Evolutionary conservation across 2,113 vertebrate genomes (phyloP).

Genomic region (Bungarus multicinctus): DNA sequence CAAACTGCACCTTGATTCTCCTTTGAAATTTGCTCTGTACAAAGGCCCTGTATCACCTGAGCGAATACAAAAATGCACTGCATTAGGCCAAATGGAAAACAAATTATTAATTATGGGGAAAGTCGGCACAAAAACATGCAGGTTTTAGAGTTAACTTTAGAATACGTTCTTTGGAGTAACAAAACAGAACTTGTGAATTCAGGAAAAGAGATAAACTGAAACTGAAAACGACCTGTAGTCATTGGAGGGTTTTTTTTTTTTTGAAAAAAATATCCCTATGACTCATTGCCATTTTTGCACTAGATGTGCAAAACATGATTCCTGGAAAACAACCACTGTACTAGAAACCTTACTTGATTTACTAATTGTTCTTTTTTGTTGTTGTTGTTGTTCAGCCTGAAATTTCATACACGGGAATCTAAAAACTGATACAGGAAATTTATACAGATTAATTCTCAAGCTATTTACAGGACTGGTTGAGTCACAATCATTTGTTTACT

Average conservation of each 20-base stretch:
- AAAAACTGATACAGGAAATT: conserved; percentile 31
- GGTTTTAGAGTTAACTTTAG: background rate
- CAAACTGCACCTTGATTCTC: background rate
- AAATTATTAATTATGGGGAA: background rate
- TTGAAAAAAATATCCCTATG: fast-evolving
- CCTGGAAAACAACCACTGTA: conserved; percentile 13
- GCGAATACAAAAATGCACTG: background rate
- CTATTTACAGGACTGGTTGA: background rate
- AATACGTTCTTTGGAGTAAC: background rate
- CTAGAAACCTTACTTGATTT: background rate
- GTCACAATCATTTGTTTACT: background rate
- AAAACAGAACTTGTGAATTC: background rate
- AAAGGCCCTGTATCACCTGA: background rate
- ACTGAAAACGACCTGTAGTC: background rate
- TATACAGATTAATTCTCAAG: conserved; percentile 27
- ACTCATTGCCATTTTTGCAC: background rate
- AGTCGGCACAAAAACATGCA: background rate
- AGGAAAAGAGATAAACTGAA: background rate
- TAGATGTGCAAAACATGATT: conserved; percentile 9
- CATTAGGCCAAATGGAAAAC: background rate
- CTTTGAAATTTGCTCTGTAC: background rate
- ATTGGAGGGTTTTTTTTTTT: background rate
- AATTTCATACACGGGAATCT: conserved; percentile 18
- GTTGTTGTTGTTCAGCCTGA: background rate
- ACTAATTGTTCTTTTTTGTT: conserved; percentile 8